Percentiles rank a stretch among this genome's conserved stretches.
Evolutionary conservation across 1,140 invertebrate species (phyloP).

Genomic region (Lordiphosa collinella): DNA sequence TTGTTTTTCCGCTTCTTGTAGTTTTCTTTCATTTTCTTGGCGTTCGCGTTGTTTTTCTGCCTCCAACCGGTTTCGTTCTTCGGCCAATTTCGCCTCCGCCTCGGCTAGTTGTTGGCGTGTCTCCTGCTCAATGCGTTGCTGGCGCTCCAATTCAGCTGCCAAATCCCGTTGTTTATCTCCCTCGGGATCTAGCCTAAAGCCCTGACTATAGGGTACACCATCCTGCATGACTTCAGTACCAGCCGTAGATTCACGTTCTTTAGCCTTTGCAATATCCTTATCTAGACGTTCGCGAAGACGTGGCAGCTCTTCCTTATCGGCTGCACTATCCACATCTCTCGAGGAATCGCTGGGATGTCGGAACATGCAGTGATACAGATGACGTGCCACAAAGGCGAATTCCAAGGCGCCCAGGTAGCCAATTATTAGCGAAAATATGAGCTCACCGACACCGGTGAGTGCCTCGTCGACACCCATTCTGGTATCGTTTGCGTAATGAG

Average conservation of each 20-base stretch:
- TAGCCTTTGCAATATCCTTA: conserved; percentile 41
- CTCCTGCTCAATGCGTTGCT: conserved; percentile 61
- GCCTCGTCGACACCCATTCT: conserved; percentile 50
- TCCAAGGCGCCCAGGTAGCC: conserved; percentile 87
- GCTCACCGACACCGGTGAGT: conserved; percentile 66
- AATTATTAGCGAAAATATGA: conserved; percentile 85
- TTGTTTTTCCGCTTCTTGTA: conserved; percentile 33
- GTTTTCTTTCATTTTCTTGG: conserved; percentile 28
- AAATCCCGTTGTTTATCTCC: conserved; percentile 40
- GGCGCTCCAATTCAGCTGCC: conserved; percentile 55
- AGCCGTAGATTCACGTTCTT: conserved; percentile 28
- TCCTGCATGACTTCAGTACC: conserved; percentile 69
- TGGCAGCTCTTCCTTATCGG: conserved; percentile 46
- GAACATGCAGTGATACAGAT: conserved; percentile 65
- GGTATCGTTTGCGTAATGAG: conserved; percentile 52
- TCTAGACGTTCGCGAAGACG: conserved; percentile 53
- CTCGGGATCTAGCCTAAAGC: conserved; percentile 60
- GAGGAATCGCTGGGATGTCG: conserved; percentile 32
- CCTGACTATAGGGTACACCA: conserved; percentile 66
- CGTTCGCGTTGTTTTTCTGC: conserved; percentile 29
- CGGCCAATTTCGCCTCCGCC: conserved; percentile 46
- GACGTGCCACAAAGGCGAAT: conserved; percentile 80
- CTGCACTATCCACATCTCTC: conserved; percentile 25
- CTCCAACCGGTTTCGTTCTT: conserved; percentile 27
- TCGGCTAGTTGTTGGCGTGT: conserved; percentile 58